Percentiles rank a stretch among this genome's conserved stretches.
Evolutionary conservation across 2,888 invertebrate species (phyloP).

Genomic region (Polyommatus icarus): DNA sequence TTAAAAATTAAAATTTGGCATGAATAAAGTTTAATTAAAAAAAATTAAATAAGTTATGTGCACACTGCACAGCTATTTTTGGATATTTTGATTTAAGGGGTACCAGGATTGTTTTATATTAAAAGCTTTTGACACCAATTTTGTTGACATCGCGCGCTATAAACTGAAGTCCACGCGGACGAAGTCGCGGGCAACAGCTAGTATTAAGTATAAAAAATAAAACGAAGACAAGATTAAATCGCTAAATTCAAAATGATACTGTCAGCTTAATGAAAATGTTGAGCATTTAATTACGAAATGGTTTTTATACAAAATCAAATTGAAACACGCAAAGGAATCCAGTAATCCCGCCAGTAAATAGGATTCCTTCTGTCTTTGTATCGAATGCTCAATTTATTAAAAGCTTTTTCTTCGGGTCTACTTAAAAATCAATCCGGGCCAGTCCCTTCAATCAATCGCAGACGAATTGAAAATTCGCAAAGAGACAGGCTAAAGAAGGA

Average conservation of each 20-base stretch:
- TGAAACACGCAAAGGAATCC: conserved; percentile 45
- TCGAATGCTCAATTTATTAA: conserved; percentile 65
- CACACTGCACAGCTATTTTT: no score
- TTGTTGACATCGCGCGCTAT: no score
- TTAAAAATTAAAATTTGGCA: no score
- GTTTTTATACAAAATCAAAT: conserved; percentile 42
- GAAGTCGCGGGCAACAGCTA: no score
- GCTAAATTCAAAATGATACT: background rate
- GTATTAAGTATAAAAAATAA: no score
- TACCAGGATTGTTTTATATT: no score
- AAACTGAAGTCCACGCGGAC: no score
- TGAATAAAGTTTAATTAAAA: no score
- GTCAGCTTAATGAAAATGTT: conserved; percentile 9
- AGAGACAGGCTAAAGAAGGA: conserved; percentile 67
- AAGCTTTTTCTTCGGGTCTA: conserved; percentile 67
- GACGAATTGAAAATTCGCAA: conserved; percentile 72
- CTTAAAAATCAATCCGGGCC: conserved; percentile 70
- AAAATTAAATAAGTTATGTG: no score
- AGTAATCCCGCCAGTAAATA: conserved; percentile 58
- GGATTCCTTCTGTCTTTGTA: conserved; percentile 62
- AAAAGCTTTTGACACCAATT: no score
- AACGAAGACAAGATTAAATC: background rate
- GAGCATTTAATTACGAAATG: conserved; percentile 20
- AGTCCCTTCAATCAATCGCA: conserved; percentile 74
- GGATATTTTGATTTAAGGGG: no score